Base-by-base conservation (phyloP, 2,888 invertebrate species). In the Eilema caniola region DNA sequence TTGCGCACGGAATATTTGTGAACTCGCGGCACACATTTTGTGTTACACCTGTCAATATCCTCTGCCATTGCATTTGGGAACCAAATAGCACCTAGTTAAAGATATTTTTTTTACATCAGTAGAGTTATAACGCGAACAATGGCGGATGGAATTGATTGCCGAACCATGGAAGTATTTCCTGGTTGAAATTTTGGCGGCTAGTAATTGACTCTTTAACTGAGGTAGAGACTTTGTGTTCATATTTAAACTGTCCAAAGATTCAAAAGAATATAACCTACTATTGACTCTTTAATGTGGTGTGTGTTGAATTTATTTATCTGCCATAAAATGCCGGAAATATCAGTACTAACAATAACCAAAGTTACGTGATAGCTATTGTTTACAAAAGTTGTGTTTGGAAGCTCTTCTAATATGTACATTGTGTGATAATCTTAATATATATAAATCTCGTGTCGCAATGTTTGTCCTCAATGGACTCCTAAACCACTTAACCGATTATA, bases 51-150 rank as follows among this genome's bases (percentile, higher is more conserved):
- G n/a, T 53, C 53, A 53, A n/a, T 53, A 53, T 53, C n/a, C 20
- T 10, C n/a, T n/a, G 53, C n/a, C 8, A n/a, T n/a, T 53, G n/a
- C n/a, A 53, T 53, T n/a, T n/a, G 53, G 53, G 53, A 53, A 53
- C 1, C 53, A 53, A 41, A 41, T 3, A 7, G 47, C 12, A n/a
- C 59, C 24, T 14, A 59, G 7, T 8, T 70, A 64, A 75, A 70
- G 77, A 75, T 82, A 77, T 74, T 79, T 82, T 85, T 88, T 85
- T 84, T 83, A 85, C 85, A 84, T 84, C 79, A 80, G 62, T 77
- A 76, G 78, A 81, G 67, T 78, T 71, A 73, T 76, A 74, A 67
- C 31, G 67, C 70, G 60, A 73, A 88, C 87, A 88, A 89, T 87
- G 78, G 85, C 82, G 79, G 73, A 77, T 81, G 76, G 72, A 86